phyloP scores from a whole-genome alignment of 2,888 invertebrate genomes.

The Eilema griseolum region DNA sequence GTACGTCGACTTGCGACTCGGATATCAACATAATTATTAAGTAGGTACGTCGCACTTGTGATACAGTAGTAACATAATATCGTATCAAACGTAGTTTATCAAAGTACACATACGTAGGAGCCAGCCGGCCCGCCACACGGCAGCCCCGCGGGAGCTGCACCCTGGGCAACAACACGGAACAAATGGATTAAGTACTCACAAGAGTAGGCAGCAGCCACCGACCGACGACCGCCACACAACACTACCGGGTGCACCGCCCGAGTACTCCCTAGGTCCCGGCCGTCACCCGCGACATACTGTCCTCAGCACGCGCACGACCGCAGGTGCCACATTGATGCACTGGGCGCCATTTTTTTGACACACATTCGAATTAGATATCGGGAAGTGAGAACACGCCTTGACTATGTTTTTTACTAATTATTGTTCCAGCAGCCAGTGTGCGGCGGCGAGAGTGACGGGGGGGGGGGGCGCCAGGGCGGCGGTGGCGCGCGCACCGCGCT shows the following conservation, averaged over 20 bases:
- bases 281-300: conserved; percentile 54
- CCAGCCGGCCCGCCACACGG: neutral
- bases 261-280: conserved; percentile 52
- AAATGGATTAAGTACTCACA: conserved; percentile 33
- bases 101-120: neutral
- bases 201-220: conserved; percentile 28
- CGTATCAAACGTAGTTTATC: neutral
- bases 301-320: conserved; percentile 21
- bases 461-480: conserved; percentile 54
- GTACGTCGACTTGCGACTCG: neutral
- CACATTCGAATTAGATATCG: conserved; percentile 38
- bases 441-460: conserved; percentile 49
- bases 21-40: neutral
- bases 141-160: conserved; percentile 22
- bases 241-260: conserved; percentile 48
- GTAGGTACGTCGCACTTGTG: neutral
- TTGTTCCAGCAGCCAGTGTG: conserved; percentile 55
- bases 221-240: conserved; percentile 42
- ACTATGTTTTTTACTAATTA: conserved; percentile 53
- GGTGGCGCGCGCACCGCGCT: conserved; percentile 60
- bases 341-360: conserved; percentile 46
- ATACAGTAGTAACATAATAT: neutral
- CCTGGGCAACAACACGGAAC: conserved; percentile 18
- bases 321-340: conserved; percentile 18
- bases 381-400: conserved; percentile 48